phyloP scores from a whole-genome alignment of 2,113 vertebrate genomes.

The Trogon surrucura region DNA sequence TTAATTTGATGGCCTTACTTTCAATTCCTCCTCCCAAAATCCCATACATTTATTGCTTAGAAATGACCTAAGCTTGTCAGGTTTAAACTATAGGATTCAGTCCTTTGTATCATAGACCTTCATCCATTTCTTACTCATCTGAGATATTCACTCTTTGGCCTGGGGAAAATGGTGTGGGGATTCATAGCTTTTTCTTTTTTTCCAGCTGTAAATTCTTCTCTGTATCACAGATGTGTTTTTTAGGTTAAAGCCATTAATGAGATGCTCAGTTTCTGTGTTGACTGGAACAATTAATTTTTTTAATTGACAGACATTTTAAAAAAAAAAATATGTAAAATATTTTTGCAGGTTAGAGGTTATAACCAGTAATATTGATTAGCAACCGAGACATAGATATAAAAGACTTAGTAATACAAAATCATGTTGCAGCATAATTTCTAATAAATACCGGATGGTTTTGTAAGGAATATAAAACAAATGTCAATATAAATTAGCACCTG shows the following conservation, averaged over 20 bases:
- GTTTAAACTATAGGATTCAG: background rate
- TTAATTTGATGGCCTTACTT: slow-evolving; percentile 17
- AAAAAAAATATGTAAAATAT: background rate
- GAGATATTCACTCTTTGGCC: background rate
- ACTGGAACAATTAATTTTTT: background rate
- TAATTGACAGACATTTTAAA: background rate
- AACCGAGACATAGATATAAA: background rate
- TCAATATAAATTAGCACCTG: background rate
- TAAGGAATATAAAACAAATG: background rate
- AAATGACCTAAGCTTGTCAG: background rate
- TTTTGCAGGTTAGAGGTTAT: background rate
- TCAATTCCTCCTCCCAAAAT: background rate
- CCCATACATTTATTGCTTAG: background rate
- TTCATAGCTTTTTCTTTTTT: background rate
- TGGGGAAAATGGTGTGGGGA: background rate
- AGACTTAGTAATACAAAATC: background rate
- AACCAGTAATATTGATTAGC: background rate
- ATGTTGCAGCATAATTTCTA: background rate
- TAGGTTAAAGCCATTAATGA: background rate
- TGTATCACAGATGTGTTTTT: background rate
- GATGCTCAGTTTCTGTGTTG: background rate
- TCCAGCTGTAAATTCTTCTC: background rate
- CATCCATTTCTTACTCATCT: background rate
- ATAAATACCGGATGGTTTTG: background rate
- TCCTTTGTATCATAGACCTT: background rate